phyloP scores from a whole-genome alignment of 2,113 vertebrate genomes.

The Nerophis ophidion region DNA sequence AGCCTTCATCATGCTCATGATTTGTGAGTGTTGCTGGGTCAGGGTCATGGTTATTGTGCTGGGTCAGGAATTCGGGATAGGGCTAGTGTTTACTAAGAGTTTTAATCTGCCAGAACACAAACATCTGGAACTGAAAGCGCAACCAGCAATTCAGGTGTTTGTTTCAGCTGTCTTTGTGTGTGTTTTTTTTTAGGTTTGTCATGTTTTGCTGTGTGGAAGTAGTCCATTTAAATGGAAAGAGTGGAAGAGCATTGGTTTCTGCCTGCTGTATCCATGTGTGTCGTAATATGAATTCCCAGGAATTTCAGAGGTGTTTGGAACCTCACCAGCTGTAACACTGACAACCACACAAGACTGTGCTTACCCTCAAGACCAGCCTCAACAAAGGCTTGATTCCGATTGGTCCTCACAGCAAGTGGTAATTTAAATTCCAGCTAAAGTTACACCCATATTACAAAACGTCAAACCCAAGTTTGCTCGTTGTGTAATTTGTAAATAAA shows the following conservation, averaged over 20 bases:
- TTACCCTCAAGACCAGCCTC: constrained; percentile 24
- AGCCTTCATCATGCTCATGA: constrained; percentile 35
- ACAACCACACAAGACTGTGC: constrained; percentile 10
- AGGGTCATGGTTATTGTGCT: neutral
- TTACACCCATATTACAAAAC: neutral
- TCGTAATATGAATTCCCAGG: constrained; percentile 14
- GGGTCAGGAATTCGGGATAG: no score
- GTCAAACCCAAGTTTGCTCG: no score
- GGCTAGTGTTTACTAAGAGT: no score
- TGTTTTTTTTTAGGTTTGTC: constrained; percentile 13
- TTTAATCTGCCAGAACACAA: no score
- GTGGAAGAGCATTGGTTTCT: constrained; percentile 15
- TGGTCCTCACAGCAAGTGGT: neutral
- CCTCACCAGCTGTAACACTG: constrained; percentile 34
- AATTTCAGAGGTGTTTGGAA: constrained; percentile 22
- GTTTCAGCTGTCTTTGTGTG: neutral
- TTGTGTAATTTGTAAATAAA: no score
- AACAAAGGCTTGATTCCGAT: constrained; percentile 6
- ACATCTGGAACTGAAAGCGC: no score
- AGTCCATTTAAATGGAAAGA: constrained; percentile 27
- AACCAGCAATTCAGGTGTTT: no score
- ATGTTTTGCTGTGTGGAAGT: constrained; percentile 10
- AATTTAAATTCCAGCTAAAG: constrained; percentile 3
- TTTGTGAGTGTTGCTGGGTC: neutral
- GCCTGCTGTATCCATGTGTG: constrained; percentile 21